Evolutionary conservation across 2,113 vertebrate genomes (phyloP), one percentile per base, ranked within the genome.

Genomic region (Megalops atlanticus): DNA sequence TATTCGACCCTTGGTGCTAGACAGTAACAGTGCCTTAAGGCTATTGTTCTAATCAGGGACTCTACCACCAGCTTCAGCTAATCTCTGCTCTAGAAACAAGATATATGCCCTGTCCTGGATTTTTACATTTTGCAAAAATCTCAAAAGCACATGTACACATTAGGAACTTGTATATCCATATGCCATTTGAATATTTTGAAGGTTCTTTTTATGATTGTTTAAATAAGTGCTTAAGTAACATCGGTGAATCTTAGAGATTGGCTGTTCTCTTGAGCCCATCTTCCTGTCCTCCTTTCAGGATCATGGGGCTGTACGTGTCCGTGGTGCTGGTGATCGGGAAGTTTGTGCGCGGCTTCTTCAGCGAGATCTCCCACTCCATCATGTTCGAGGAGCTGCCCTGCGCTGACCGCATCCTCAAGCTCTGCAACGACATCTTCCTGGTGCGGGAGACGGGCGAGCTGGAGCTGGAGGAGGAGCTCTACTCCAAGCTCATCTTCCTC

Each of bases 311-410:
- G 18, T 99, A 99, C 0, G 94, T 99, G 80, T 99, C 98, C 1
- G 96, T 99, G 47, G 98, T 99, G 78, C 92, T 99, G 87, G 97
- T 99, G 80, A 96, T 99, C 0, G 97, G 98, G 27, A 99, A 99
- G 92, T 98, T 99, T 0, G 97, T 99, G 76, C 94, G 98, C 0
- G 96, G 95, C 31, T 99, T 99, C 95, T 99, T 99, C 94, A 97
- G 97, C 0, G 97, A 99, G 90, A 97, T 98, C 89, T 99, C 97
- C 0, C 96, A 99, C 92, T 98, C 98, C 88, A 99, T 99, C 93
- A 99, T 99, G 98, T 99, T 99, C 0, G 98, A 99, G 91, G 97
- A 99, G 92, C 94, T 99, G 88, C 98, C 97, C 0, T 97, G 94
- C 0, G 98, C 97, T 49, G 96, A 99, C 85, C 96, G 96, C 38